Evolutionary conservation across 2,113 vertebrate genomes (phyloP).

Genomic region (Pseudonaja textilis): DNA sequence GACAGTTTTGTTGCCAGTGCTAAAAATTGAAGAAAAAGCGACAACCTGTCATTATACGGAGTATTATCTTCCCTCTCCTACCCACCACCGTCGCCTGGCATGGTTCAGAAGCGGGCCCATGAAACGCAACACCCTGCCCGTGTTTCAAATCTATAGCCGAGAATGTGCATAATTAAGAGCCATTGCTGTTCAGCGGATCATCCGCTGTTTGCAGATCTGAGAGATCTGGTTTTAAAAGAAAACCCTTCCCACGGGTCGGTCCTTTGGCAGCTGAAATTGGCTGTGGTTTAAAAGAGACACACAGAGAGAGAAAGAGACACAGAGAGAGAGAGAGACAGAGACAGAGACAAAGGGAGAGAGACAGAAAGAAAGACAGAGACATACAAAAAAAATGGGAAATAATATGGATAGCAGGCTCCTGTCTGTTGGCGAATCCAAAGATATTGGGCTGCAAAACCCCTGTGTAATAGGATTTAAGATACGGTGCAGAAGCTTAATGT

Average conservation of each 20-base stretch:
- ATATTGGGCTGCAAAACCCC: neutral
- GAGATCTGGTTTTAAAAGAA: neutral
- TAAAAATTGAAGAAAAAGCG: conserved; percentile 2
- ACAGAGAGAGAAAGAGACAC: accelerated
- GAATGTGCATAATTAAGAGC: neutral
- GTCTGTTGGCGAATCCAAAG: neutral
- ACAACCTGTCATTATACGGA: neutral
- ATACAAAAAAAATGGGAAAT: neutral
- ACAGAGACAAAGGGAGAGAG: too few species aligned
- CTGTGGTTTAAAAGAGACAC: neutral
- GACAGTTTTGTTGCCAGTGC: conserved; percentile 1
- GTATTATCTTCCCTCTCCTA: neutral
- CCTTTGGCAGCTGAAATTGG: neutral
- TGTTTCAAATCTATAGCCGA: neutral
- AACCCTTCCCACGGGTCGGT: neutral
- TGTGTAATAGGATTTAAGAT: neutral
- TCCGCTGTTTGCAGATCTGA: neutral
- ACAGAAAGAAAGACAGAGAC: too few species aligned
- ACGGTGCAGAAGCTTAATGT: neutral
- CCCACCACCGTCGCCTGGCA: neutral
- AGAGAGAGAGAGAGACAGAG: too few species aligned
- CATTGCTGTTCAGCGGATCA: neutral
- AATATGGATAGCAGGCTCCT: neutral
- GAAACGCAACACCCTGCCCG: neutral
- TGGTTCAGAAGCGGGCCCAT: neutral